These are phyloP conservation scores for Mormoops blainvillei DNA, from an alignment of 2,113 vertebrate genomes.

Conservation along the genomic window DNA sequence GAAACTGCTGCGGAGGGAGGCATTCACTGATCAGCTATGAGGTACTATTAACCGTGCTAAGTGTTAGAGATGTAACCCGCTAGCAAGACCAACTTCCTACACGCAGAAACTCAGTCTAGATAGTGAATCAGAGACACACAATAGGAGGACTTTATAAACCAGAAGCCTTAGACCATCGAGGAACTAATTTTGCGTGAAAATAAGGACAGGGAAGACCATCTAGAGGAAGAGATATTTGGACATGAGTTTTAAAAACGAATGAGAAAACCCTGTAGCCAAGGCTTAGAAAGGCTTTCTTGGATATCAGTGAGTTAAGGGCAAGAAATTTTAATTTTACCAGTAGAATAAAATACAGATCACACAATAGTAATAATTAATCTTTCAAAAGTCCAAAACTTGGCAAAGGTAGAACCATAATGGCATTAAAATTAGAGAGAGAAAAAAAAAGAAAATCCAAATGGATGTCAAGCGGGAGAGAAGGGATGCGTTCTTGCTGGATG, in stretches of 20 bases:
- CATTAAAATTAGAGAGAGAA: background rate
- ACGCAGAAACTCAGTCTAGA: background rate
- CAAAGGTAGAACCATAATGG: background rate
- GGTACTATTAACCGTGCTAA: background rate
- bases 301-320: background rate
- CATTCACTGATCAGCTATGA: background rate
- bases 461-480: background rate
- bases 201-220: background rate
- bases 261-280: background rate
- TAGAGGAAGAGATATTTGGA: background rate
- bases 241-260: background rate
- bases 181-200: background rate
- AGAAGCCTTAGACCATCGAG: background rate
- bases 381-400: background rate
- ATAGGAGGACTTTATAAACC: background rate
- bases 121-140: background rate
- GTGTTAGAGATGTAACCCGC: background rate
- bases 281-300: background rate
- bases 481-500: background rate
- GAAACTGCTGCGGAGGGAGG: background rate
- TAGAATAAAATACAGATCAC: background rate
- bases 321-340: background rate
- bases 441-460: background rate
- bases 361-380: background rate
- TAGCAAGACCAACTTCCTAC: background rate